Percentiles rank a stretch among this genome's conserved stretches.
Conservation (phyloP, 1,140 invertebrate genomes). For the Alviniconcha marisindica region DNA sequence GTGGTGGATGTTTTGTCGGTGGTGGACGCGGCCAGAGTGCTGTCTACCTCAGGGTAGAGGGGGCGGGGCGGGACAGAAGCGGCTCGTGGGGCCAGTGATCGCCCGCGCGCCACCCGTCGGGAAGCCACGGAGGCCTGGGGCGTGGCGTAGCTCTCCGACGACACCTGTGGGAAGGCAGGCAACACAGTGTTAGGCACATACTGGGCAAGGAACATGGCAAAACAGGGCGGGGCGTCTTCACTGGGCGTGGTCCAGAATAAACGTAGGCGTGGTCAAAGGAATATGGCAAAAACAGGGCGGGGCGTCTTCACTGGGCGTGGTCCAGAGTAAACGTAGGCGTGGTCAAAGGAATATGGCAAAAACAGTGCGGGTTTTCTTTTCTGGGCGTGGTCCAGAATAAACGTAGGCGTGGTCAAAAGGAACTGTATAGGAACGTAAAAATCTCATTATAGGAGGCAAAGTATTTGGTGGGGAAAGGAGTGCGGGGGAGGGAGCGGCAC, state of each 20-base stretch:
- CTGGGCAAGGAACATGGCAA: neutral
- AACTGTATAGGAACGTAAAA: too few relatives aligned
- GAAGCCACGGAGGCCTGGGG: slow-evolving; percentile 53
- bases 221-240: neutral
- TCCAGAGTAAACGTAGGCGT: too few relatives aligned
- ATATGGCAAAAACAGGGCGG: neutral
- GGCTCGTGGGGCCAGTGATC: slow-evolving; percentile 14
- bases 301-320: too few relatives aligned
- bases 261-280: too few relatives aligned
- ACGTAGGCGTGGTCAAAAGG: too few relatives aligned
- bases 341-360: neutral
- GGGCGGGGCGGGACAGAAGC: slow-evolving; percentile 40
- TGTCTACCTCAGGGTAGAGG: slow-evolving; percentile 44
- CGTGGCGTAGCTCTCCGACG: slow-evolving; percentile 53
- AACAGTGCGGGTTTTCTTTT: neutral
- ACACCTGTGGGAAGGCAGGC: slow-evolving; percentile 54
- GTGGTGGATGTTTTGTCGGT: too few relatives aligned
- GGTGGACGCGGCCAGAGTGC: slow-evolving; percentile 21
- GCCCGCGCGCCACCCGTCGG: slow-evolving; percentile 48
- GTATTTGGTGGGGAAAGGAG: neutral
- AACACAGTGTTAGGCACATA: slow-evolving; percentile 40
- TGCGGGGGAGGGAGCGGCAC: neutral
- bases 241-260: too few relatives aligned
- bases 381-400: too few relatives aligned
- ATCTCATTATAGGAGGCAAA: neutral